Conservation (phyloP, 1,140 invertebrate species). For the Atta texana region DNA sequence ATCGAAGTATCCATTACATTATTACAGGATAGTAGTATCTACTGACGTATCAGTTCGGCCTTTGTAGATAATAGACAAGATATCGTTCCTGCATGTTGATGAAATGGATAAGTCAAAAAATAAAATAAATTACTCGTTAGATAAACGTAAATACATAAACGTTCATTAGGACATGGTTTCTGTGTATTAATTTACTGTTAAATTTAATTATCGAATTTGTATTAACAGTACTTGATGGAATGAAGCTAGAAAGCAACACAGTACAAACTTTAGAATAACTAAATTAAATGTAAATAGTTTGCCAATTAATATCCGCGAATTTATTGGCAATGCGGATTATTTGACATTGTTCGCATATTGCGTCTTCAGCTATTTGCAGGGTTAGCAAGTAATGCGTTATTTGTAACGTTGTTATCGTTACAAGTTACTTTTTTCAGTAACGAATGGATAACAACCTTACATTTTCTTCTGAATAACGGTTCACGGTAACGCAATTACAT, state of each 20-base stretch:
- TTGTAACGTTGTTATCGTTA: too few relatives aligned
- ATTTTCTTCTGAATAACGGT: too few relatives aligned
- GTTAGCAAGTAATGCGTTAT: too few relatives aligned
- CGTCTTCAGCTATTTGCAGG: not conserved
- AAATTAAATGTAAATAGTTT: not conserved
- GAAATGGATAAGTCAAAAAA: not conserved
- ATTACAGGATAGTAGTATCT: not conserved
- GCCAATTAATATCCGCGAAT: not conserved
- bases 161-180: not conserved
- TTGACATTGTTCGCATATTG: constrained; percentile 10
- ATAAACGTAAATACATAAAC: not conserved
- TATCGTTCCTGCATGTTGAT: not conserved
- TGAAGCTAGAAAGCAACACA: too few relatives aligned
- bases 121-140: too few relatives aligned
- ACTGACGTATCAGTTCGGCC: constrained; percentile 3
- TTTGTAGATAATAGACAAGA: not conserved
- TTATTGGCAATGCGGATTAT: constrained; percentile 1
- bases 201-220: not conserved
- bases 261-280: too few relatives aligned
- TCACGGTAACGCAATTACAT: too few relatives aligned
- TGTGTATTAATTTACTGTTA: not conserved
- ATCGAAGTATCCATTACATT: constrained; percentile 29
- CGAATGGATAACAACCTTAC: too few relatives aligned
- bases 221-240: not conserved
- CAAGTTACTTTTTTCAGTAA: too few relatives aligned